Base-by-base conservation (phyloP, 2,888 invertebrate genomes). In the Polyommatus iphigenia region DNA sequence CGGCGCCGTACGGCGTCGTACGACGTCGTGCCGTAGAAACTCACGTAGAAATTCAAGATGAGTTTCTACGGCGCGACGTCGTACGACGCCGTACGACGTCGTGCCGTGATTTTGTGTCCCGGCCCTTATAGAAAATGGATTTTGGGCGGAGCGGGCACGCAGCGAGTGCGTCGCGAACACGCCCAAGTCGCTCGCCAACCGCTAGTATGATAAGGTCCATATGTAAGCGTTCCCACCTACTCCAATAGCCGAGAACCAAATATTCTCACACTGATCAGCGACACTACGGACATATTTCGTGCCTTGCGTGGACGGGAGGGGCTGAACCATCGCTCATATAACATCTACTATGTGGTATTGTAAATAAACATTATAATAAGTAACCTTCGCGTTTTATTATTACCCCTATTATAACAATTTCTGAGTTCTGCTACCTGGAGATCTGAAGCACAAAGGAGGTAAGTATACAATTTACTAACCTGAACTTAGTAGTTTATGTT, bases 341-440 rank as follows among this genome's bases (percentile, higher is more conserved):
- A 84, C 89, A 90, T 88, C 88, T 89, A 86, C 83, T 84, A 86
- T 89, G 89, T 88, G 78, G 76, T 78, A 80, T 78, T 92, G 92
- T 92, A 92, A 92, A 92, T 92, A 92, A 89, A 90, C 84, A 86
- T 82, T 83, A 83, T 85, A 72, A 72, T 24, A n/a, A 73, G 20
- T 72, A 10, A 46, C n/a, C 10, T 20, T 73, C 15, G 50, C 24
- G 24, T 24, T 73, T 73, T 73, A 46, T 46, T 46, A 46, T 13
- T 46, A 46, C 46, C 46, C 46, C 46, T 46, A 10, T 46, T 24
- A 36, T 36, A 36, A 8, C 8, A 36, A 36, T 36, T 32, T 32
- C 6, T 7, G 36, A 36, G 7, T 36, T 36, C 36, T 6, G 54
- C 54, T 54, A 54, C 54, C 54, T 18, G 54, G 54, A 54, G 15